Evolutionary conservation across 2,888 invertebrate genomes (phyloP).

Genomic region (Lasioglossum vierecki): DNA sequence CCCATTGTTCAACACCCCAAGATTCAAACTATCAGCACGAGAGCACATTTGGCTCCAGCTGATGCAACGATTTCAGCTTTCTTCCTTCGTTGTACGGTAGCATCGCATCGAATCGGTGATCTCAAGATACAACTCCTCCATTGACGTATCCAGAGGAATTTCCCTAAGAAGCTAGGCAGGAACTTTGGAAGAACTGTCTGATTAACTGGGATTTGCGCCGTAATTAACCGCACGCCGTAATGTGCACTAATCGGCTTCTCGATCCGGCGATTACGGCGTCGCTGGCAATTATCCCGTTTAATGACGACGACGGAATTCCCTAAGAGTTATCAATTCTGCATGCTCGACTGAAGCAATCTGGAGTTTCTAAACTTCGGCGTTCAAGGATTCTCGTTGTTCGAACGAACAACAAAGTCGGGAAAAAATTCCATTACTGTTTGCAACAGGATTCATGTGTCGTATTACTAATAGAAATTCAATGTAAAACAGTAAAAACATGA

Average conservation of each 20-base stretch:
- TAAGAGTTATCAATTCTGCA: not conserved
- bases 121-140: not conserved
- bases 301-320: not conserved
- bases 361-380: not conserved
- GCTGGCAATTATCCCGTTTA: slow-evolving; percentile 12
- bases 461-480: not conserved
- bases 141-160: not conserved
- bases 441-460: not conserved
- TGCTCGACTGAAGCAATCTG: not conserved
- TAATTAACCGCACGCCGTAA: slow-evolving; percentile 5
- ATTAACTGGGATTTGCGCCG: slow-evolving; percentile 22
- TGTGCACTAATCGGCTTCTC: slow-evolving; percentile 25
- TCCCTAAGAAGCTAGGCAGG: not conserved
- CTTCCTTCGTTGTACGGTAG: slow-evolving; percentile 19
- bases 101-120: not conserved
- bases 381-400: not conserved
- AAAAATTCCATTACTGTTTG: not conserved
- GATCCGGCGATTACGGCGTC: slow-evolving; percentile 8
- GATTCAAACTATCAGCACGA: slow-evolving; percentile 48
- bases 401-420: not conserved
- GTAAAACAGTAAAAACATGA: not conserved
- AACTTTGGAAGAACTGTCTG: slow-evolving; percentile 12
- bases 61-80: slow-evolving; percentile 51
- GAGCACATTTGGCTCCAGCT: slow-evolving; percentile 64
- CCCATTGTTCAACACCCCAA: slow-evolving; percentile 67